These are phyloP conservation scores for Drosophila paranaensis DNA, from an alignment of 2,888 invertebrate genomes.

Conservation along the genomic window DNA sequence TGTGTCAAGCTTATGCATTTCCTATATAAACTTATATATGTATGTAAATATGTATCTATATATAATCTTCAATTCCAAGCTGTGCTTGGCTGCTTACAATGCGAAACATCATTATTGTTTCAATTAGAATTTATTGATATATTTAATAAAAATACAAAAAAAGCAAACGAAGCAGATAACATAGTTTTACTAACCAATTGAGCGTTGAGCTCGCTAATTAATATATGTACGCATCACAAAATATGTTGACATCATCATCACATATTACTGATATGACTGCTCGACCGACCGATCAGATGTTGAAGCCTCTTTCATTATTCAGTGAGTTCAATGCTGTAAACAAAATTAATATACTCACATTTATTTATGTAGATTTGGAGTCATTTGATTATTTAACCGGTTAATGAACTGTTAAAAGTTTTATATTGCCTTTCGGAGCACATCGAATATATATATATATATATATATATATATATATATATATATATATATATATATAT, in stretches of 20 bases:
- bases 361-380: neutral
- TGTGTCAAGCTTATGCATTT: slow-evolving; percentile 13
- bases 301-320: slow-evolving; percentile 29
- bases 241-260: slow-evolving; percentile 9
- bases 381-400: neutral
- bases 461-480: too few relatives aligned
- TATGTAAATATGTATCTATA: neutral
- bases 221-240: slow-evolving; percentile 26
- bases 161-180: slow-evolving; percentile 40
- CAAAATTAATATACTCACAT: neutral
- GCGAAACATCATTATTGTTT: neutral
- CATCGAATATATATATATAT: too few relatives aligned
- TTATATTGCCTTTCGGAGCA: neutral
- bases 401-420: neutral
- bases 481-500: too few relatives aligned
- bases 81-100: neutral
- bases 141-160: neutral
- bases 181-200: slow-evolving; percentile 40
- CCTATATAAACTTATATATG: slow-evolving; percentile 1
- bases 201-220: slow-evolving; percentile 57
- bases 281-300: slow-evolving; percentile 17
- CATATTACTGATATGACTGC: slow-evolving; percentile 22
- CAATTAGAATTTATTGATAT: neutral
- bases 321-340: slow-evolving; percentile 14
- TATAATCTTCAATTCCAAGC: neutral